These are phyloP conservation scores for Tiliacea aurago DNA, from an alignment of 2,888 invertebrate genomes.

Conservation along the genomic window DNA sequence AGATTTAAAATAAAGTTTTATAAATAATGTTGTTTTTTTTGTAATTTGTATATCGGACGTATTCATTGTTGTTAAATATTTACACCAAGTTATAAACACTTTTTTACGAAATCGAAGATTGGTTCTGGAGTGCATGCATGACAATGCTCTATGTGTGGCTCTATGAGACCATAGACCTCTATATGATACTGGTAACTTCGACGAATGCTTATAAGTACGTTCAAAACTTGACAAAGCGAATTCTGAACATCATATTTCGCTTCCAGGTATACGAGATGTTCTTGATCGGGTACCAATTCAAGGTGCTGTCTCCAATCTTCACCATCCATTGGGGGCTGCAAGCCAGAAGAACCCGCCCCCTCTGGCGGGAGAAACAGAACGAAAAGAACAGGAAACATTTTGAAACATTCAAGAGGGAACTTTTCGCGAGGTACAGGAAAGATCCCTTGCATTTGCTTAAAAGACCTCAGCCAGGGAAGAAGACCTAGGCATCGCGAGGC, in stretches of 20 bases:
- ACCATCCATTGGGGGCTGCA: slow-evolving; percentile 98
- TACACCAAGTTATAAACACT: not conserved
- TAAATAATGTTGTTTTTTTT: slow-evolving; percentile 42
- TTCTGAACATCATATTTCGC: slow-evolving; percentile 11
- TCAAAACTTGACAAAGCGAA: not conserved
- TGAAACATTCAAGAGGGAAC: slow-evolving; percentile 95
- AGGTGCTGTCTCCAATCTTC: slow-evolving; percentile 96
- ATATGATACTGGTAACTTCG: not conserved
- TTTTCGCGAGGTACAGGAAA: slow-evolving; percentile 93
- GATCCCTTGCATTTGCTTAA: slow-evolving; percentile 90
- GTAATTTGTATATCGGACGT: not conserved
- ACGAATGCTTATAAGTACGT: not conserved
- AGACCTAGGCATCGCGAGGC: slow-evolving; percentile 88
- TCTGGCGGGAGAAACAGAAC: slow-evolving; percentile 97
- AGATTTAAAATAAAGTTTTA: slow-evolving; percentile 73
- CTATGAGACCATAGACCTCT: not conserved
- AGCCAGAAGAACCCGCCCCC: slow-evolving; percentile 93
- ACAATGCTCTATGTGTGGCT: not conserved
- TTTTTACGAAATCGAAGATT: not conserved
- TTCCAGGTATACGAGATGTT: slow-evolving; percentile 97
- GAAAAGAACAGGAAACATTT: slow-evolving; percentile 95
- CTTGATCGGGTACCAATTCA: slow-evolving; percentile 96
- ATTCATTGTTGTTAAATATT: not conserved
- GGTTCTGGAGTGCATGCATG: not conserved
- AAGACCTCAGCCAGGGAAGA: slow-evolving; percentile 81